Evolutionary conservation across 2,113 vertebrate species (phyloP).

Genomic region (Pangasianodon gigas): DNA sequence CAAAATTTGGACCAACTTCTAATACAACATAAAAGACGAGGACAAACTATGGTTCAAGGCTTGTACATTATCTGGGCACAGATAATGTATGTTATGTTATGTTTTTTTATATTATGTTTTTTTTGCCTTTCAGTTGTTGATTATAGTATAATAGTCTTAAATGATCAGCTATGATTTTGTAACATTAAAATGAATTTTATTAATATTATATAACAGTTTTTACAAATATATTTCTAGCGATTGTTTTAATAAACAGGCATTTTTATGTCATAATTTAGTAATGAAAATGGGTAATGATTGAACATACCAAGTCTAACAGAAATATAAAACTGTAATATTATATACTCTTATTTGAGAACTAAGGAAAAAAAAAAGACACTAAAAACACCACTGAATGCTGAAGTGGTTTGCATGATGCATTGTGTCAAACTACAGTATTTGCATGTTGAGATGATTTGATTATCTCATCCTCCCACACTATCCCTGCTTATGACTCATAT

Average conservation of each 20-base stretch:
- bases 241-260: not conserved
- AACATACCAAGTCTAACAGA: not conserved
- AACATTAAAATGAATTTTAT: too few species aligned
- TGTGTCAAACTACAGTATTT: not conserved
- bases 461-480: not conserved
- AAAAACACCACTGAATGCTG: not conserved
- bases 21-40: not conserved
- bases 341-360: not conserved
- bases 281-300: not conserved
- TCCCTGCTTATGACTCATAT: not conserved
- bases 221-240: not conserved
- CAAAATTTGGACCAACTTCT: not conserved
- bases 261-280: not conserved
- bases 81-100: too few species aligned
- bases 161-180: too few species aligned
- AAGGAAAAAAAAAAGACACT: not conserved
- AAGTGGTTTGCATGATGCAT: not conserved
- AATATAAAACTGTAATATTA: not conserved
- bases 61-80: not conserved
- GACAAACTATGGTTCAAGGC: not conserved
- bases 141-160: not conserved
- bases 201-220: too few species aligned
- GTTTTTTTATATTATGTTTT: too few species aligned
- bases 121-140: not conserved
- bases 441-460: not conserved